Base-by-base conservation (phyloP, 2,888 invertebrate species). In the Limenitis camilla region DNA sequence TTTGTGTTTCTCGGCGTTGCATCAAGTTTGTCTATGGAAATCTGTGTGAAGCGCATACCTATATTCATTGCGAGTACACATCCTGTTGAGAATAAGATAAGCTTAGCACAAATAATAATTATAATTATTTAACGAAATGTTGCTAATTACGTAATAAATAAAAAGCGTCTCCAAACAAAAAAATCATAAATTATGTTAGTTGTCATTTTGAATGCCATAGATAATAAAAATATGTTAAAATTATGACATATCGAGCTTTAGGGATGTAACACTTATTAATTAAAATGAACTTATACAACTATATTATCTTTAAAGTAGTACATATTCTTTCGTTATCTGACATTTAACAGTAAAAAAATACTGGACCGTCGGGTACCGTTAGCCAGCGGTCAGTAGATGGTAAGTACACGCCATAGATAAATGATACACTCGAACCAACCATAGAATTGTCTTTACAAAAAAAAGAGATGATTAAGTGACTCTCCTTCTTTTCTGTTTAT, bases 261-360 rank as follows among this genome's bases (percentile, higher is more conserved):
- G n/a, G n/a, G n/a, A n/a, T n/a, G n/a, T n/a, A n/a, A n/a, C n/a
- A n/a, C n/a, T n/a, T n/a, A n/a, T n/a, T n/a, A n/a, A n/a, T 19
- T 19, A 19, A 19, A 19, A 19, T 19, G 19, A 19, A 19, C 3
- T 32, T 6, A 19, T 8, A 19, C 1, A 27, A 30, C 35, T 10
- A 30, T 5, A 30, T 6, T 33, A 43, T 6, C n/a, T 9, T 43
- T 33, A 27, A 43, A n/a, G 19, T 27, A 19, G 6, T 43, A 33
- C 43, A 43, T 47, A 53, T 46, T 42, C 47, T 42, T 50, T 53
- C 50, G 45, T 59, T 61, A 59, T 59, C 59, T 57, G 69, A 69
- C 67, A 65, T 72, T 76, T 75, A 78, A 78, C 77, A 71, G 77
- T 78, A 74, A 76, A 72, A 50, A 72, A 71, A 75, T 69, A 68